Percentiles rank a stretch among this genome's conserved stretches.
phyloP scores from a whole-genome alignment of 2,113 vertebrate species.

The Neodon shergylaensis region DNA sequence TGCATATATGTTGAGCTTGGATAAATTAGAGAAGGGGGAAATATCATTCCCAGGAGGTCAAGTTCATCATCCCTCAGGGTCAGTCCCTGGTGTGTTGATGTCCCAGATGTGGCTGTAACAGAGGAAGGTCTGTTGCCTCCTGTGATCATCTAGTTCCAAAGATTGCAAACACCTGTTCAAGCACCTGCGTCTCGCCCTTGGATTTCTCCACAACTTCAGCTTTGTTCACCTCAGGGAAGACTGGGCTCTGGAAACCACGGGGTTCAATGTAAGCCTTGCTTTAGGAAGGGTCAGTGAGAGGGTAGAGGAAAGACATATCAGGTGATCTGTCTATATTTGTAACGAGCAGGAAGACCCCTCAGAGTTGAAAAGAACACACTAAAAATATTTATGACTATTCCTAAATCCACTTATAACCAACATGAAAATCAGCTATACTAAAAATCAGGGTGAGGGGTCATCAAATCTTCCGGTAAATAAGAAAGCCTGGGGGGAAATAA shows the following conservation, averaged over 20 bases:
- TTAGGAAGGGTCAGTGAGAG: not conserved
- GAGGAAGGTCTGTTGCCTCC: constrained; percentile 58
- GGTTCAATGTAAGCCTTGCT: not conserved
- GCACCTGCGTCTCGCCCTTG: constrained; percentile 60
- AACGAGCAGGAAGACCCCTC: constrained; percentile 6
- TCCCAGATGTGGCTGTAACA: constrained; percentile 57
- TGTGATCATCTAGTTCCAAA: constrained; percentile 37
- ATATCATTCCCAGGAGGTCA: constrained; percentile 38
- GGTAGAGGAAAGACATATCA: not conserved
- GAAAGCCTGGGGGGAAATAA: constrained; percentile 34
- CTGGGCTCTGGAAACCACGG: constrained; percentile 45
- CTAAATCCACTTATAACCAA: not conserved
- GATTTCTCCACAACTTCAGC: constrained; percentile 43
- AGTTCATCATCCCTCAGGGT: constrained; percentile 71
- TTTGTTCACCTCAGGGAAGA: constrained; percentile 64
- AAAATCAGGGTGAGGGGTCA: not conserved
- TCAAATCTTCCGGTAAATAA: not conserved
- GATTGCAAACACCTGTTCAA: constrained; percentile 53
- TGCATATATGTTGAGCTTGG: not conserved
- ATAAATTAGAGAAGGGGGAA: constrained; percentile 58
- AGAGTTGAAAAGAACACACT: not conserved
- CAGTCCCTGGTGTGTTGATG: not conserved
- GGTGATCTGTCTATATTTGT: not conserved
- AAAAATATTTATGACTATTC: constrained; percentile 24
- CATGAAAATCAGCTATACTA: not conserved